Conservation (phyloP, 2,888 invertebrate species). For the Criorhina ranunculi region DNA sequence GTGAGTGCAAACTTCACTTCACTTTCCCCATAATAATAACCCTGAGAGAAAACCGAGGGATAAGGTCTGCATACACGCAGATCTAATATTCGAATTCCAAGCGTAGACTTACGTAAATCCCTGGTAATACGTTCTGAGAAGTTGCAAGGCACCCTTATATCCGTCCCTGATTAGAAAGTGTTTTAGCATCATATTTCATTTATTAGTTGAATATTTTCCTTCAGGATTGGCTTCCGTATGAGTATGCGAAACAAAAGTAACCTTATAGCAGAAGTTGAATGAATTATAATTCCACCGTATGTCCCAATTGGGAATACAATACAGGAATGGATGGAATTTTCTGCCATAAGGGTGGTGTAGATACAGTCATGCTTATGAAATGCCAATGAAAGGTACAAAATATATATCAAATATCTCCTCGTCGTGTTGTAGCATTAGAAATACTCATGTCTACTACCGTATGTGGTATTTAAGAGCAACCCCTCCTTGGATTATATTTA, state of each 20-base stretch:
- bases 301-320: conserved; percentile 81
- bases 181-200: conserved; percentile 80
- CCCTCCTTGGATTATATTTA: conserved; percentile 59
- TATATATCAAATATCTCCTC: conserved; percentile 58
- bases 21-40: conserved; percentile 41
- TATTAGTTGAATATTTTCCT: conserved; percentile 77
- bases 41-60: conserved; percentile 40
- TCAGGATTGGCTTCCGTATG: conserved; percentile 40
- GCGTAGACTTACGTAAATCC: conserved; percentile 68
- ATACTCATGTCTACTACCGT: conserved; percentile 39
- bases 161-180: conserved; percentile 78
- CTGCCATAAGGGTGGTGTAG: conserved; percentile 44
- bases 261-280: conserved; percentile 67
- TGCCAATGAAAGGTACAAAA: conserved; percentile 31
- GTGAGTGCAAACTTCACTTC: conserved; percentile 57
- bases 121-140: conserved; percentile 67
- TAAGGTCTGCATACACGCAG: conserved; percentile 41
- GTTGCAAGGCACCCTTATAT: conserved; percentile 58
- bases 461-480: conserved; percentile 63
- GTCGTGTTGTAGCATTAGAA: conserved; percentile 27
- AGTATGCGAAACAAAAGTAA: conserved; percentile 62
- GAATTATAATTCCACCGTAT: conserved; percentile 83
- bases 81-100: conserved; percentile 59
- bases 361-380: conserved; percentile 11
- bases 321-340: conserved; percentile 49